Evolutionary conservation across 1,140 invertebrate genomes (phyloP).

Genomic region (Drosophila simulans): DNA sequence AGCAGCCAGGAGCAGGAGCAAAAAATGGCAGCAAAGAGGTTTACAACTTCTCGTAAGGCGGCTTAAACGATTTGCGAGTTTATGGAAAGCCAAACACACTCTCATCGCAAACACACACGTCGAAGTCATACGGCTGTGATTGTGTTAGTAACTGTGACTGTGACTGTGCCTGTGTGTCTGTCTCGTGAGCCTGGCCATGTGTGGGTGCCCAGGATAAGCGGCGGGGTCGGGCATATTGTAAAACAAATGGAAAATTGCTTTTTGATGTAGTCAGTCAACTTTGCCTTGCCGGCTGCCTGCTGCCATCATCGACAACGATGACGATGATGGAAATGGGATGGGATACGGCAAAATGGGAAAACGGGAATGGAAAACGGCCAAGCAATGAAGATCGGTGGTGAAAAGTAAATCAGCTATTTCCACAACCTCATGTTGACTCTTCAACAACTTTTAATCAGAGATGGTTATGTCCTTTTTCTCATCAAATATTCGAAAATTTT

Average conservation of each 20-base stretch:
- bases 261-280: conserved; percentile 76
- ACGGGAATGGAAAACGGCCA: conserved; percentile 17
- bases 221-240: conserved; percentile 57
- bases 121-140: conserved; percentile 28
- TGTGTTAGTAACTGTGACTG: neutral
- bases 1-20: conserved; percentile 11
- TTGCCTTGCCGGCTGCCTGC: conserved; percentile 54
- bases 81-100: conserved; percentile 81
- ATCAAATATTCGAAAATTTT: too few species aligned
- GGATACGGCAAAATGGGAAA: conserved; percentile 17
- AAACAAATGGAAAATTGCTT: conserved; percentile 82
- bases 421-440: neutral
- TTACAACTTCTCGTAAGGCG: conserved; percentile 81
- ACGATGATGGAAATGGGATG: conserved; percentile 10
- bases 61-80: conserved; percentile 82
- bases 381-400: conserved; percentile 11
- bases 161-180: neutral
- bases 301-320: conserved; percentile 56
- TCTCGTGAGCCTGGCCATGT: conserved; percentile 5
- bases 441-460: neutral
- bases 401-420: neutral
- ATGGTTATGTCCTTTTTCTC: too few species aligned
- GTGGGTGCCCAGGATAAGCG: conserved; percentile 34
- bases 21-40: conserved; percentile 71
- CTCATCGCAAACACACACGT: conserved; percentile 57